These are phyloP conservation scores for Sarcophaga variegata DNA, from an alignment of 2,888 invertebrate genomes.

Conservation along the genomic window DNA sequence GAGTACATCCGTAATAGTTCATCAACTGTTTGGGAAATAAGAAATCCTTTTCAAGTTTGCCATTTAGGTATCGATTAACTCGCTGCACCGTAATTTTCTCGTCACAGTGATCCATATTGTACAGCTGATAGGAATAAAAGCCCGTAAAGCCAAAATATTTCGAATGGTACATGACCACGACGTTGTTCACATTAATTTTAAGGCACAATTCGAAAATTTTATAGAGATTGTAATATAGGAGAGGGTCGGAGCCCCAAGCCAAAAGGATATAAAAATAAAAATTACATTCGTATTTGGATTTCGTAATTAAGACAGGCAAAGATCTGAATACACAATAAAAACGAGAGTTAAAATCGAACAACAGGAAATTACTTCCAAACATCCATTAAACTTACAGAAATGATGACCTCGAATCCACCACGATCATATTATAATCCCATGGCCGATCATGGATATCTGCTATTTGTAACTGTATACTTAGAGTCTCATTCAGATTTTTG, in stretches of 20 bases:
- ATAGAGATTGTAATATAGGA: neutral
- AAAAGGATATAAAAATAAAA: conserved; percentile 75
- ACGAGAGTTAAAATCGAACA: neutral
- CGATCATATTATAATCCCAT: conserved; percentile 73
- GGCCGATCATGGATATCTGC: conserved; percentile 68
- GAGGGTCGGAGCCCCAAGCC: conserved; percentile 50
- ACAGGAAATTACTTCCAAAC: neutral
- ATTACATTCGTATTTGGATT: conserved; percentile 71
- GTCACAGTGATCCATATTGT: conserved; percentile 52
- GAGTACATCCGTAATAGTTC: conserved; percentile 72
- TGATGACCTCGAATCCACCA: conserved; percentile 72
- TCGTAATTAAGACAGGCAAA: conserved; percentile 68
- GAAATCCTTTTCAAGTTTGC: conserved; percentile 39
- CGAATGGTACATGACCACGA: conserved; percentile 71
- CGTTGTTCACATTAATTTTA: conserved; percentile 73
- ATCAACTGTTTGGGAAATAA: conserved; percentile 72
- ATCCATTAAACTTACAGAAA: conserved; percentile 73
- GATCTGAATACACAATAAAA: conserved; percentile 52
- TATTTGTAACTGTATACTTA: conserved; percentile 72
- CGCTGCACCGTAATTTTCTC: conserved; percentile 55
- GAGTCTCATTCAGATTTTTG: conserved; percentile 57
- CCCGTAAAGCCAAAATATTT: conserved; percentile 28
- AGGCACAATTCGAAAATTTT: conserved; percentile 73
- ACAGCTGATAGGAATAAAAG: conserved; percentile 67
- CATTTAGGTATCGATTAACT: conserved; percentile 71